phyloP scores from a whole-genome alignment of 2,888 invertebrate species.

The Actias luna region DNA sequence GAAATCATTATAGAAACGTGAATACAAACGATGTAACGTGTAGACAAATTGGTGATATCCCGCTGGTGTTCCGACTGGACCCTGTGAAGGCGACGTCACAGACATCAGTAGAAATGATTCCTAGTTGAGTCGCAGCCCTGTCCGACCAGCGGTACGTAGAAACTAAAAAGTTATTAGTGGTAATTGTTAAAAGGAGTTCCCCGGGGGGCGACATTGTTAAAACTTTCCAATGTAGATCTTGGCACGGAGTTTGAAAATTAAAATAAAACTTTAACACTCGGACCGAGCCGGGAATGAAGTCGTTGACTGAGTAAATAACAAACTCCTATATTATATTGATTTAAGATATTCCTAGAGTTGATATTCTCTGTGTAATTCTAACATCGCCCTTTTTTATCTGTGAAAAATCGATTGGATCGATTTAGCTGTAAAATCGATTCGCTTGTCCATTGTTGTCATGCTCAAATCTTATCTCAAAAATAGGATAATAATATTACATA shows the following conservation, averaged over 20 bases:
- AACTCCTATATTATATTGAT: not conserved
- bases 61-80: too few species aligned
- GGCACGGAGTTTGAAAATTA: constrained; percentile 14
- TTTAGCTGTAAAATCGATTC: too few species aligned
- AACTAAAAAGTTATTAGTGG: constrained; percentile 17
- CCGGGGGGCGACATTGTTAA: constrained; percentile 12
- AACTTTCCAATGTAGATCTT: constrained; percentile 13
- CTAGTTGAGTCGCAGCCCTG: not conserved
- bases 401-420: too few species aligned
- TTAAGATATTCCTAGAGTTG: not conserved
- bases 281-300: constrained; percentile 1
- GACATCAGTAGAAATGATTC: too few species aligned
- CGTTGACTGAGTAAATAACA: not conserved
- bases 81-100: too few species aligned
- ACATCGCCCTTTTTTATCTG: too few species aligned
- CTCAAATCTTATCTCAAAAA: too few species aligned
- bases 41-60: too few species aligned
- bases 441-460: too few species aligned
- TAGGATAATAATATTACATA: too few species aligned
- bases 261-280: constrained; percentile 12
- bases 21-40: too few species aligned
- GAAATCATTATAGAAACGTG: too few species aligned
- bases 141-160: not conserved
- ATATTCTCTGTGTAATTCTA: not conserved
- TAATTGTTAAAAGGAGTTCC: constrained; percentile 15